Percentiles rank a stretch among this genome's conserved stretches.
phyloP scores from a whole-genome alignment of 2,888 invertebrate species.

The Drosophila gaucha region DNA sequence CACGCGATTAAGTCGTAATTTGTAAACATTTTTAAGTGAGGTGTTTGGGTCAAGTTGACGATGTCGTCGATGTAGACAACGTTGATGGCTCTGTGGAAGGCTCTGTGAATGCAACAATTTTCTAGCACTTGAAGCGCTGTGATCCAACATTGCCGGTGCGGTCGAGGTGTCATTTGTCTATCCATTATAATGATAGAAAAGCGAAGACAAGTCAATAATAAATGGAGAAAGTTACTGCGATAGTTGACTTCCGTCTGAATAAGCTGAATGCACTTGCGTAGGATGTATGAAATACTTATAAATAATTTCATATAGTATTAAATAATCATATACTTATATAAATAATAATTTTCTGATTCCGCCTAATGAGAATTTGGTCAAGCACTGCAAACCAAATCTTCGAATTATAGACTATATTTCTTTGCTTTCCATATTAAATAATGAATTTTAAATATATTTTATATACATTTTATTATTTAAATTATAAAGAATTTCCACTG shows the following conservation, averaged over 20 bases:
- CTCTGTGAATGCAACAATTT: constrained; percentile 37
- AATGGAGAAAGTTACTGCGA: constrained; percentile 30
- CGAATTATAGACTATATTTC: too few species aligned
- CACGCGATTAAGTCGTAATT: constrained; percentile 77
- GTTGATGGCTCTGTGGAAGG: constrained; percentile 26
- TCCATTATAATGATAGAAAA: constrained; percentile 1
- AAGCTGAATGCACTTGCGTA: neutral
- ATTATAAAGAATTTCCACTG: too few species aligned
- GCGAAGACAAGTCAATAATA: constrained; percentile 23
- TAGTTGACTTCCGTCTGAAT: neutral
- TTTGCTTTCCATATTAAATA: too few species aligned
- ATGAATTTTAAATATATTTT: too few species aligned
- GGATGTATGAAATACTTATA: neutral
- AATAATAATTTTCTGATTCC: too few species aligned
- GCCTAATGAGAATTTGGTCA: too few species aligned
- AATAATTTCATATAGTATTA: neutral
- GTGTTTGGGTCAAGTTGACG: constrained; percentile 77
- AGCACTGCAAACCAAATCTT: too few species aligned
- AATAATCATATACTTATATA: too few species aligned
- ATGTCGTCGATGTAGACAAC: constrained; percentile 26
- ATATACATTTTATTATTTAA: too few species aligned
- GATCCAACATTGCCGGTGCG: constrained; percentile 26
- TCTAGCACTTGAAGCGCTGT: constrained; percentile 24
- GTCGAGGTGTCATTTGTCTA: constrained; percentile 22
- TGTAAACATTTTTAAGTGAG: constrained; percentile 74